Conservation (phyloP, 2,797 vertebrate species). For the Platalea minor region DNA sequence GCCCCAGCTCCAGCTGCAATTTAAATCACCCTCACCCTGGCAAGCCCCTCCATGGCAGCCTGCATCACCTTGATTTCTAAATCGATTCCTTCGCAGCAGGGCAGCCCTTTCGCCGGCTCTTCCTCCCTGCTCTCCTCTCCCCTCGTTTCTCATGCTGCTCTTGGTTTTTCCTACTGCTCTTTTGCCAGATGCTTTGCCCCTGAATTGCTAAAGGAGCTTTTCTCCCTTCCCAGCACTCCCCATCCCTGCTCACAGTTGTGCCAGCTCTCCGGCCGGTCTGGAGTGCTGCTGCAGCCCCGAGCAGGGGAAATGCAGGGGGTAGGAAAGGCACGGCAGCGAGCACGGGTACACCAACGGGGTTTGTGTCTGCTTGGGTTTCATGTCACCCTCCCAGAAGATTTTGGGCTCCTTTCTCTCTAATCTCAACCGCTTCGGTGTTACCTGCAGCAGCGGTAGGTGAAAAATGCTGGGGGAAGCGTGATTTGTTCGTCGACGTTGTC, state of each 20-base stretch:
- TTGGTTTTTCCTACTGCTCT: not conserved
- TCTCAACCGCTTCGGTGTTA: not conserved
- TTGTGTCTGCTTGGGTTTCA: not conserved
- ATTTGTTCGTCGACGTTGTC: not conserved
- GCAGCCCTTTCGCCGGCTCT: not conserved
- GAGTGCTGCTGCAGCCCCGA: not conserved
- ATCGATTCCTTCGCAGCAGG: not conserved
- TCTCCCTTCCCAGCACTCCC: not conserved
- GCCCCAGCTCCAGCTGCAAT: not conserved
- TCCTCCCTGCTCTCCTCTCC: not conserved
- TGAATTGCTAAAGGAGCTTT: accelerated
- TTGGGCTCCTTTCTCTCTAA: not conserved
- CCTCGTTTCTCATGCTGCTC: not conserved
- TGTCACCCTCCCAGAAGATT: accelerated
- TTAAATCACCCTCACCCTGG: not conserved
- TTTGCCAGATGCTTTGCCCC: not conserved
- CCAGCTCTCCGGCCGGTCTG: accelerated
- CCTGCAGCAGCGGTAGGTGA: not conserved
- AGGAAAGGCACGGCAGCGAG: accelerated
- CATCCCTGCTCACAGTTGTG: accelerated
- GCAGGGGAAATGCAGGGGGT: accelerated
- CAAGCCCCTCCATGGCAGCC: not conserved
- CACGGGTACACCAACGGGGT: accelerated
- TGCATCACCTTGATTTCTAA: not conserved
- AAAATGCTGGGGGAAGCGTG: not conserved